Evolutionary conservation across 2,113 vertebrate species (phyloP).

Genomic region (Galbula dea): DNA sequence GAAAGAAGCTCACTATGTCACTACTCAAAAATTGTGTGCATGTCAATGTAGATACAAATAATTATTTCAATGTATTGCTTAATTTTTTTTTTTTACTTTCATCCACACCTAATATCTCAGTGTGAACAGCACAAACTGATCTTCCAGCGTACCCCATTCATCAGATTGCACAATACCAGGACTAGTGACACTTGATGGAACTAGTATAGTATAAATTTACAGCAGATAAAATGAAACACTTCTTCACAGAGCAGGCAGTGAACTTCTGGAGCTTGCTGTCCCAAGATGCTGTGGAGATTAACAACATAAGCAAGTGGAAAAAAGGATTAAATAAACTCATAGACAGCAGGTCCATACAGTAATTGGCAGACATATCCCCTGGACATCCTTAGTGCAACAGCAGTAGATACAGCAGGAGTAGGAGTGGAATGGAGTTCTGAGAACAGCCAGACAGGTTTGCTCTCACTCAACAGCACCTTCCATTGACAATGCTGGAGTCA

Average conservation of each 20-base stretch:
- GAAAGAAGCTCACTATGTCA: background rate
- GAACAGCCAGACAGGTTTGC: background rate
- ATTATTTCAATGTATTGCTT: background rate
- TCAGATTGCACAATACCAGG: background rate
- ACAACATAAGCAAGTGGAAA: background rate
- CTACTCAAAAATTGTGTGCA: background rate
- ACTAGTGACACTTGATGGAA: background rate
- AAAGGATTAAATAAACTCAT: background rate
- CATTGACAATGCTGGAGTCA: background rate
- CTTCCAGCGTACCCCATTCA: background rate
- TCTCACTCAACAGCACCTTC: background rate
- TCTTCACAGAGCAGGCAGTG: background rate
- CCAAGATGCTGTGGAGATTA: background rate
- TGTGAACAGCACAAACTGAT: background rate
- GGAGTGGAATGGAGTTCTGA: background rate
- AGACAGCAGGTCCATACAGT: background rate
- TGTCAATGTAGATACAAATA: background rate
- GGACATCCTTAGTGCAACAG: background rate
- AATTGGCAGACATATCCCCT: background rate
- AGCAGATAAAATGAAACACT: background rate
- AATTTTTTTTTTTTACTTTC: conserved; percentile 2
- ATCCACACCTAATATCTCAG: background rate
- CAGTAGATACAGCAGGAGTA: background rate
- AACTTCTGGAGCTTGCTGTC: background rate
- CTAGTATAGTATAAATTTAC: background rate